phyloP scores from a whole-genome alignment of 2,888 invertebrate genomes.

The Eupeodes latifasciatus region DNA sequence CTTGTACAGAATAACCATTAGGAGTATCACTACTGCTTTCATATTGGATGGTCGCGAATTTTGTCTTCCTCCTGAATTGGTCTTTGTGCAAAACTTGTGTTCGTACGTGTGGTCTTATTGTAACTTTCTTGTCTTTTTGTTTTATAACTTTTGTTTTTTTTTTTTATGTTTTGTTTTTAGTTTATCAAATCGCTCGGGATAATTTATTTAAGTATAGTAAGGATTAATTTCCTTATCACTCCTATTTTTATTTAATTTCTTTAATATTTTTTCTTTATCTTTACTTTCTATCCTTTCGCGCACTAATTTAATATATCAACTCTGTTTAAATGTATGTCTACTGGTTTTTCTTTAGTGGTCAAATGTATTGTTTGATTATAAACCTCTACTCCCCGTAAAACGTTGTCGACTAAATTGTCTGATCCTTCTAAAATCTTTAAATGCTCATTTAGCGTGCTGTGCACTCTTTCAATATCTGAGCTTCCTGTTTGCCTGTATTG shows the following conservation, averaged over 20 bases:
- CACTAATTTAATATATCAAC: slow-evolving; percentile 13
- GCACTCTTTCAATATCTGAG: no score
- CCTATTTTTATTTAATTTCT: slow-evolving; percentile 31
- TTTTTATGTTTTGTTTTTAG: slow-evolving; percentile 3
- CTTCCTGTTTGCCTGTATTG: no score
- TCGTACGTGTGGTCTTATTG: slow-evolving; percentile 14
- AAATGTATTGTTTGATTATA: no score
- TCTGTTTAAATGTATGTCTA: slow-evolving; percentile 17
- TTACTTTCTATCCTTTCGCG: slow-evolving; percentile 6
- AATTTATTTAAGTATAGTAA: not conserved
- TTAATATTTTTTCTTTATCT: no score
- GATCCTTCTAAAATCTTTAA: no score
- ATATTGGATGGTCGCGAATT: no score
- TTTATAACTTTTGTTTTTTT: slow-evolving; percentile 22
- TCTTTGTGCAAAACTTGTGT: not conserved
- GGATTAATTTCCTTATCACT: slow-evolving; percentile 15
- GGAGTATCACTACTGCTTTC: slow-evolving; percentile 12
- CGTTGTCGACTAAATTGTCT: no score
- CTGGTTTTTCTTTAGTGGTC: no score
- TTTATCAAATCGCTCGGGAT: no score
- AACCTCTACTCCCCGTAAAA: no score
- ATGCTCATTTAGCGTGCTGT: no score
- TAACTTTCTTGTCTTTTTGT: slow-evolving; percentile 20
- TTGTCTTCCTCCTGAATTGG: no score
- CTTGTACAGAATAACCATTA: slow-evolving; percentile 9